Evolutionary conservation across 2,888 invertebrate genomes (phyloP), one percentile per base, ranked within the genome.

Genomic region (Polia nebulosa): DNA sequence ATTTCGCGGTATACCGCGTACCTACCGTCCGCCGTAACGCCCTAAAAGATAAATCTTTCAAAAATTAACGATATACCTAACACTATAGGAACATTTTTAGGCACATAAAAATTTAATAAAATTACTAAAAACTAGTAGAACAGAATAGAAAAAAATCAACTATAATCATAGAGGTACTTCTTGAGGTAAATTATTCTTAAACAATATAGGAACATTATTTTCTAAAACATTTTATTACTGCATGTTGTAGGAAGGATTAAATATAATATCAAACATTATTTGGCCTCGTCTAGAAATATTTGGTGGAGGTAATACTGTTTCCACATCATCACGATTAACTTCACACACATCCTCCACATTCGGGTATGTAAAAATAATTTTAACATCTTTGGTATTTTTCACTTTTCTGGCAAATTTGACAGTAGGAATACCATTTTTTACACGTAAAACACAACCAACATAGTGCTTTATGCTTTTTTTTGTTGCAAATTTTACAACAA

Each of bases 341-440:
- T 65, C 72, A 72, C 65, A 78, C 51, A 79, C 29, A 32, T 76
- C 76, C 27, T 79, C 76, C 17, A 76, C 67, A 29, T 67, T 69
- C 17, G 76, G 76, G 58, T 79, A 75, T 11, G 66, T 69, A 34
- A 76, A 79, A 39, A 63, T 53, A 9, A 63, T 29, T 72, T 71
- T 60, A 56, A 34, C 57, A 49, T 45, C 32, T 71, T 68, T 76
- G 27, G 68, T n/a, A 65, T 78, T 68, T 52, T 69, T 74, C 4
- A 70, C 74, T 67, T 70, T 74, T 60, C 66, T 62, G 66, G 52
- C 36, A 70, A 66, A 76, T 70, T 76, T 79, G 59, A 77, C 72
- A 41, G 61, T 76, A 51, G 76, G 74, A 47, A 72, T 70, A 32
- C 47, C 72, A 47, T 72, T 63, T 57, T 67, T 72, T 17, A 73